phyloP scores from a whole-genome alignment of 2,113 vertebrate genomes.

The Carollia perspicillata region DNA sequence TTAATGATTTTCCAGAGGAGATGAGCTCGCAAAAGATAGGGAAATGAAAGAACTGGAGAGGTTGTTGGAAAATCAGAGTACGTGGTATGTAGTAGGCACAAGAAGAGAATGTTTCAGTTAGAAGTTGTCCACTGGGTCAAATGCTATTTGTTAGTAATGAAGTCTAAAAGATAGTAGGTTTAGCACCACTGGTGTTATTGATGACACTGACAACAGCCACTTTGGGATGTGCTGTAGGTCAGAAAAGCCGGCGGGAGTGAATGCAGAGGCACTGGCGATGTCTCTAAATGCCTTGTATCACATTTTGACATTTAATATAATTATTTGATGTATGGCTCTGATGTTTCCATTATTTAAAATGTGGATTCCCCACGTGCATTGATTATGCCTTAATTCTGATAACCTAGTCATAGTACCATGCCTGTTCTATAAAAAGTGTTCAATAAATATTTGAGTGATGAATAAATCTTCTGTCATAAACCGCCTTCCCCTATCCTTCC shows the following conservation, averaged over 20 bases:
- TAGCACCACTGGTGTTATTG: not conserved
- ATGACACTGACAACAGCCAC: not conserved
- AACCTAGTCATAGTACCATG: not conserved
- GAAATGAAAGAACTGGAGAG: not conserved
- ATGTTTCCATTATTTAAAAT: not conserved
- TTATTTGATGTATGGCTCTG: not conserved
- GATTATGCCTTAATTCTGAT: not conserved
- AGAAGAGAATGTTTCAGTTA: not conserved
- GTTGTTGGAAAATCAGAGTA: not conserved
- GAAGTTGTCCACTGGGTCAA: not conserved
- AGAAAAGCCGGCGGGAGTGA: not conserved
- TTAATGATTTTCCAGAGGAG: not conserved
- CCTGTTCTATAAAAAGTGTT: not conserved
- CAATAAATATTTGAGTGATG: not conserved
- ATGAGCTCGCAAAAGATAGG: not conserved
- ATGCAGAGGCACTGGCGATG: not conserved
- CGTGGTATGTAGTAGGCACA: not conserved
- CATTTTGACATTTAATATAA: not conserved
- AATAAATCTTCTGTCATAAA: not conserved
- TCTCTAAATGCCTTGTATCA: not conserved
- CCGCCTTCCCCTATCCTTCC: not conserved
- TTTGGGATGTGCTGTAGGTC: not conserved
- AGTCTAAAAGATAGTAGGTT: not conserved
- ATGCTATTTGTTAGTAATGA: not conserved
- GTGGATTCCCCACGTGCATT: not conserved